These are phyloP conservation scores for Lepidurus apus DNA, from an alignment of 1,140 invertebrate genomes.

Conservation along the genomic window DNA sequence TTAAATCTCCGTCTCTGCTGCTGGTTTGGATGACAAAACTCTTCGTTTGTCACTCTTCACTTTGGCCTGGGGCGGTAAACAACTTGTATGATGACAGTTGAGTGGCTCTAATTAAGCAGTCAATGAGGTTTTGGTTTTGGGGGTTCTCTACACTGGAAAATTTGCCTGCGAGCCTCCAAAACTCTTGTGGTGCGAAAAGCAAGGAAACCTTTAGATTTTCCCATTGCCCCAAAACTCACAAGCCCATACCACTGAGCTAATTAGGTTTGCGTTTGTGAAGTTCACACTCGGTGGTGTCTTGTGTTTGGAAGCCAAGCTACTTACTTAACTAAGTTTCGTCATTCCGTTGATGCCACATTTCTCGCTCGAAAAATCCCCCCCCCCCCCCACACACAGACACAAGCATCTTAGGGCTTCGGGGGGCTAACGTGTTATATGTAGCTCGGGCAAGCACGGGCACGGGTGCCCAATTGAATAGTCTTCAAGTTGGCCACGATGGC, in stretches of 20 bases:
- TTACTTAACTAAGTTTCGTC: constrained; percentile 1
- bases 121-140: neutral
- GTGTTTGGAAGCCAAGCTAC: constrained; percentile 17
- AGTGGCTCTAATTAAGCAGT: constrained; percentile 3
- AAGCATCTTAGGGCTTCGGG: neutral
- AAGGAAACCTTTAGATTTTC: neutral
- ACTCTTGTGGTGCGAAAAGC: neutral
- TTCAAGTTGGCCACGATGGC: constrained; percentile 11
- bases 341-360: neutral
- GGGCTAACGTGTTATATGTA: neutral
- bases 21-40: neutral
- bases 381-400: neutral
- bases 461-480: constrained; percentile 12
- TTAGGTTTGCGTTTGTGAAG: constrained; percentile 15
- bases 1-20: neutral
- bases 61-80: neutral
- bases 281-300: constrained; percentile 9
- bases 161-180: neutral
- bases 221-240: constrained; percentile 8
- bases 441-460: neutral
- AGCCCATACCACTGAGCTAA: neutral
- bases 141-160: neutral
- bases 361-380: neutral
- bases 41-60: neutral
- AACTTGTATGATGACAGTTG: neutral